phyloP scores from a whole-genome alignment of 2,797 vertebrate species.

The Lemur catta region DNA sequence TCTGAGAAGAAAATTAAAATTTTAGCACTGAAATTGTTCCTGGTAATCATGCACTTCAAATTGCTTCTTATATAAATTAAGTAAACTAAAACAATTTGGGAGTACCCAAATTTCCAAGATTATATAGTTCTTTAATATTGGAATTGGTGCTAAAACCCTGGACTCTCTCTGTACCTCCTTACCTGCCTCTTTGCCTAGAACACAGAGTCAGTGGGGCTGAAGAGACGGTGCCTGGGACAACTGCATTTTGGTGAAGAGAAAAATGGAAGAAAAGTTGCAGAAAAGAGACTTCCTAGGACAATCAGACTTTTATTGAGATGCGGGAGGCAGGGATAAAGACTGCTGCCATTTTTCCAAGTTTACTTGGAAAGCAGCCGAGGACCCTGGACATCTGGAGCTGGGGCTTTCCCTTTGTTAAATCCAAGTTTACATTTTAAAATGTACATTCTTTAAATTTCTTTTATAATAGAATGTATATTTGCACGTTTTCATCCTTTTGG shows the following conservation, averaged over 20 bases:
- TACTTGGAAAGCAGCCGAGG: background rate
- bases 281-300: background rate
- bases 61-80: background rate
- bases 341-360: background rate
- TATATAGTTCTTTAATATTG: background rate
- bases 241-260: background rate
- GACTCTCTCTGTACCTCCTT: background rate
- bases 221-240: background rate
- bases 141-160: background rate
- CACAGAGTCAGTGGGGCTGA: background rate
- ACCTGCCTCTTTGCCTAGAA: background rate
- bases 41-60: background rate
- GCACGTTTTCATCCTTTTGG: background rate
- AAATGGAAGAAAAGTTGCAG: background rate
- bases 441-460: background rate
- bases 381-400: background rate
- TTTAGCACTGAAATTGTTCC: background rate
- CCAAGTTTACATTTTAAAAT: background rate
- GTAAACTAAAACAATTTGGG: background rate
- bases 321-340: too few relatives aligned
- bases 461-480: background rate
- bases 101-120: background rate
- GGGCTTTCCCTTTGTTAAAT: background rate
- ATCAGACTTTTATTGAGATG: background rate
- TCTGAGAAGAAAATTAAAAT: background rate